Base-by-base conservation (phyloP, 92 coral and sea anemone species). In the Porites evermanni region DNA sequence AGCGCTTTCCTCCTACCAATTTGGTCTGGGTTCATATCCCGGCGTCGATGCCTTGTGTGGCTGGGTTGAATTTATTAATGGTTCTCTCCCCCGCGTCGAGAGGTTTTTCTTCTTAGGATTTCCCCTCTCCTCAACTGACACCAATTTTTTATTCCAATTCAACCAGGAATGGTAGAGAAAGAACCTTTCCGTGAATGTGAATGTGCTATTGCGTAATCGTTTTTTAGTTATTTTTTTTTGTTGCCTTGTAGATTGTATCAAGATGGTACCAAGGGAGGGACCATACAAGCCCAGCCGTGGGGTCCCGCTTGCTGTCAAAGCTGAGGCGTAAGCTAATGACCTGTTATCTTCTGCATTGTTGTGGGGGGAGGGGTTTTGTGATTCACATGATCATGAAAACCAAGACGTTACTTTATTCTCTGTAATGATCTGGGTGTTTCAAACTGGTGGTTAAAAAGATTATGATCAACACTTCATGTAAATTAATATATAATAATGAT, bases 221-320 rank as follows among this genome's bases (percentile, higher is more conserved):
- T 38, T 4, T 38, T 38, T 38, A 38, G 3, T 3, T 38, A 38
- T 38, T 38, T 38, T 38, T 38, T n/a, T 3, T 79, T 83, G 7
- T 19, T 38, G 68, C 53, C 18, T 21, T 29, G 53, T 80, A 97
- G 99, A 97, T 70, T 97, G 99, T 63, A 97, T 97, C 90, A 93
- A 79, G 82, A 97, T 95, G 99, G 98, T 97, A 51, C 91, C 92
- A 63, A 91, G 99, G 81, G 80, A 91, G 54, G 87, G 95, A 12
- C 98, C 99, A 5, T 97, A 97, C 81, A 88, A 84, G 26, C 99
- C 99, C 38, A 93, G 96, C 74, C 97, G 99, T 54, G 99, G 99
- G 61, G 90, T 97, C 47, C 99, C 99, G 56, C 89, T 95, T 18
- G 96, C 98, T 52, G 99, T 97, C 13, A 90, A 83, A 82, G 93